phyloP scores from a whole-genome alignment of 2,113 vertebrate species.

The Mionectes macconnelli region DNA sequence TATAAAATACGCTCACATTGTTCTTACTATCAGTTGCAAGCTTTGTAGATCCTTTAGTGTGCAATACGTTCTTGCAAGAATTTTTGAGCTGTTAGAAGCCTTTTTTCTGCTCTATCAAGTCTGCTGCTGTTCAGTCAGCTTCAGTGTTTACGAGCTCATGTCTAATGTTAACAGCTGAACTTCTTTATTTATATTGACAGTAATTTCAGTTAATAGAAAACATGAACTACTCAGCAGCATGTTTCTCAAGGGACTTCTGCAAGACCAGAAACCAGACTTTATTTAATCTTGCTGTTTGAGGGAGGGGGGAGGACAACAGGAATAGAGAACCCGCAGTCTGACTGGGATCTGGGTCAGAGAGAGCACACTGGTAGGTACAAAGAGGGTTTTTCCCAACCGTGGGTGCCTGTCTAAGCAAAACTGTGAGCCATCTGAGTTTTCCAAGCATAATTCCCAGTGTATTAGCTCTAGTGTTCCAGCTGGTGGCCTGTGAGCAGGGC shows the following conservation, averaged over 20 bases:
- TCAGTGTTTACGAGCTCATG: background rate
- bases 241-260: conserved; percentile 4
- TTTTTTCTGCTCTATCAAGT: background rate
- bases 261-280: background rate
- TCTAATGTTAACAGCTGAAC: background rate
- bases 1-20: background rate
- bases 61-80: background rate
- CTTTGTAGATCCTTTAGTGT: background rate
- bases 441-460: background rate
- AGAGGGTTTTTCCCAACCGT: background rate
- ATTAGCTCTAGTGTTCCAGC: background rate
- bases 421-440: background rate
- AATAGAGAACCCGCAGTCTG: background rate
- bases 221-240: background rate
- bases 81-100: background rate
- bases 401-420: background rate
- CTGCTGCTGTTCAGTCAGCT: background rate
- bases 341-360: background rate
- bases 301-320: background rate
- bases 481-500: background rate
- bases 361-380: background rate
- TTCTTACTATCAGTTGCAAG: background rate
- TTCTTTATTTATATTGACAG: conserved; percentile 46
- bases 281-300: background rate
- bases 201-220: conserved; percentile 53